These are phyloP conservation scores for Otocyon megalotis DNA, from an alignment of 2,113 vertebrate genomes.

Conservation along the genomic window DNA sequence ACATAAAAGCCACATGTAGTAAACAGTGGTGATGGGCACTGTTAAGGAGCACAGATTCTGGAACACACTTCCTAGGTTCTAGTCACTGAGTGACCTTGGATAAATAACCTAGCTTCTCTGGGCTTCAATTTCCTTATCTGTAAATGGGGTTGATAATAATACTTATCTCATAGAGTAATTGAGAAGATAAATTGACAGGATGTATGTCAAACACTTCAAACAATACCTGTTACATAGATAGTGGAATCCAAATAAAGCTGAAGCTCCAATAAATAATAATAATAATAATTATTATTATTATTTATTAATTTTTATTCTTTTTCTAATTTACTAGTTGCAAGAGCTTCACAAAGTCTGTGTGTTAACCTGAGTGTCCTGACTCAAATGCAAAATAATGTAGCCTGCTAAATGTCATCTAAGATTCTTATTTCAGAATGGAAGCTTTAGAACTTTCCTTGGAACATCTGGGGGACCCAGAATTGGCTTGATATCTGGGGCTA, in stretches of 20 bases:
- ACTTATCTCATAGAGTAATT: not conserved
- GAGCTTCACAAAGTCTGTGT: not conserved
- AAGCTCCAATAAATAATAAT: not conserved
- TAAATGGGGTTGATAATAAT: not conserved
- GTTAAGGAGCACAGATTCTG: not conserved
- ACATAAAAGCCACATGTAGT: not conserved
- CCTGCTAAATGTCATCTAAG: not conserved
- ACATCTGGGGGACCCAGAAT: not conserved
- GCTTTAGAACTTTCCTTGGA: not conserved
- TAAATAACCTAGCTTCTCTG: slow-evolving; percentile 16
- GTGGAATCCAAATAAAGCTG: not conserved
- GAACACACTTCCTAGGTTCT: not conserved
- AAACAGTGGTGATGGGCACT: not conserved
- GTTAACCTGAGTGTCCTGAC: not conserved
- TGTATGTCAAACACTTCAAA: not conserved
- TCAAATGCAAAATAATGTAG: not conserved
- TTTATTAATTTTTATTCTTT: not conserved
- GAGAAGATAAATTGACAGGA: not conserved
- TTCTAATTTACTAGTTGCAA: not conserved
- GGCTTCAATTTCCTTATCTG: not conserved
- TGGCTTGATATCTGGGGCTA: not conserved
- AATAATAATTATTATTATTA: not conserved
- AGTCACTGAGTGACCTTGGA: not conserved
- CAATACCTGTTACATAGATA: not conserved
- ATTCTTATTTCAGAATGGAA: not conserved